phyloP scores from a whole-genome alignment of 2,113 vertebrate genomes.

The Origma solitaria region DNA sequence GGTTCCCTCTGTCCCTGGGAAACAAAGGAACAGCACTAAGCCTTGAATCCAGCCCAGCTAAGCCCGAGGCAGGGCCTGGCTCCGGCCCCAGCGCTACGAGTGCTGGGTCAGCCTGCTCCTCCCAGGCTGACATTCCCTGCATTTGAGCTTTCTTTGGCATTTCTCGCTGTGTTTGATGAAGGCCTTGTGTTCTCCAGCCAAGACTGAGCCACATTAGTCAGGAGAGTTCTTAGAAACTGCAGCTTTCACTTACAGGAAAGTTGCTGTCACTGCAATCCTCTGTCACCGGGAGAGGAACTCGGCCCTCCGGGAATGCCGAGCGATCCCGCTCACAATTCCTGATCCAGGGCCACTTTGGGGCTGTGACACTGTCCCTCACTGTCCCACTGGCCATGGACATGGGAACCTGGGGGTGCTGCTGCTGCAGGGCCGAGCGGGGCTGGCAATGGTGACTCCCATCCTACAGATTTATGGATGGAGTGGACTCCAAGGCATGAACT shows the following conservation, averaged over 20 bases:
- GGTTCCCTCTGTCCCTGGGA: background rate
- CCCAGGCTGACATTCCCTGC: background rate
- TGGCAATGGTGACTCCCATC: background rate
- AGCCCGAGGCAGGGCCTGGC: background rate
- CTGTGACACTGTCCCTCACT: background rate
- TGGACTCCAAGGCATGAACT: background rate
- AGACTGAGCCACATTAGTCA: background rate
- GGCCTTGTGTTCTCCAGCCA: background rate
- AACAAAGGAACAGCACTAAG: background rate
- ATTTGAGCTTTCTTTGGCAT: background rate
- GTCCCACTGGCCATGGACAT: background rate
- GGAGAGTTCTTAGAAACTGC: background rate
- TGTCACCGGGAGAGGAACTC: background rate
- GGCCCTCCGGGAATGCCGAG: background rate
- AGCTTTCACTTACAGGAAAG: background rate
- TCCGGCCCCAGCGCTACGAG: rapidly evolving
- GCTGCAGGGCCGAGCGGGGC: background rate
- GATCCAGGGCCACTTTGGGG: background rate
- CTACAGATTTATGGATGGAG: background rate
- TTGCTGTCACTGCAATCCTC: background rate
- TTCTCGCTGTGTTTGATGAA: background rate
- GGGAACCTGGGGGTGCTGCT: background rate
- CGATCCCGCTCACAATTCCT: background rate
- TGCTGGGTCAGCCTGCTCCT: background rate
- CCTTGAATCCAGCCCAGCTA: background rate